These are phyloP conservation scores for Ranitomeya imitator DNA, from an alignment of 2,113 vertebrate genomes.

Conservation along the genomic window DNA sequence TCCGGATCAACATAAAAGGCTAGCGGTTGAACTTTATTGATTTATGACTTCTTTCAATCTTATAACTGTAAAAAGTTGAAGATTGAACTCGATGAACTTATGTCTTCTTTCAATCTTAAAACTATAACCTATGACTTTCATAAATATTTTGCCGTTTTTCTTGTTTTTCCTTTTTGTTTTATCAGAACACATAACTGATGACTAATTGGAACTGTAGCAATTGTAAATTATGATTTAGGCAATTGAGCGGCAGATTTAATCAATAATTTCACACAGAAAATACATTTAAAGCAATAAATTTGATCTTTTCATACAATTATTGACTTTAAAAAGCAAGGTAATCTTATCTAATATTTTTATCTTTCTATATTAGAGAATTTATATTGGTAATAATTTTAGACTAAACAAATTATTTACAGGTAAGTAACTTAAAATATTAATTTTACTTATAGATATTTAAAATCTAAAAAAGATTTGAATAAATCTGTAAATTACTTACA, in stretches of 20 bases:
- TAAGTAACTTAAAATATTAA: not conserved
- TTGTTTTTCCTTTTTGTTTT: not conserved
- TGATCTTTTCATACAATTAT: not conserved
- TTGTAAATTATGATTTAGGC: not conserved
- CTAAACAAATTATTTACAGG: no score
- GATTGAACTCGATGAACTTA: no score
- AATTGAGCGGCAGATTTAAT: not conserved
- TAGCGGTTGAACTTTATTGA: no score
- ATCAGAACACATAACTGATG: not conserved
- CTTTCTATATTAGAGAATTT: not conserved
- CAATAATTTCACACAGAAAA: not conserved
- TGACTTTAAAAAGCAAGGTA: not conserved
- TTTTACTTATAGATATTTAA: not conserved
- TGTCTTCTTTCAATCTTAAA: no score
- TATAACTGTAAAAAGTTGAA: no score
- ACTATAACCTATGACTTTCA: not conserved
- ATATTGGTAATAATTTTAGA: no score
- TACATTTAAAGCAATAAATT: not conserved
- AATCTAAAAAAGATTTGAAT: not conserved
- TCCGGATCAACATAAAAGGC: no score
- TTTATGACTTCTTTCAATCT: no score
- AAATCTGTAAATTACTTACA: not conserved
- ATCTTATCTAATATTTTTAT: not conserved
- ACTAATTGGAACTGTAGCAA: not conserved
- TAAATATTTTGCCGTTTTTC: not conserved